These are phyloP conservation scores for Pterocles gutturalis DNA, from an alignment of 2,113 vertebrate species.

Conservation along the genomic window DNA sequence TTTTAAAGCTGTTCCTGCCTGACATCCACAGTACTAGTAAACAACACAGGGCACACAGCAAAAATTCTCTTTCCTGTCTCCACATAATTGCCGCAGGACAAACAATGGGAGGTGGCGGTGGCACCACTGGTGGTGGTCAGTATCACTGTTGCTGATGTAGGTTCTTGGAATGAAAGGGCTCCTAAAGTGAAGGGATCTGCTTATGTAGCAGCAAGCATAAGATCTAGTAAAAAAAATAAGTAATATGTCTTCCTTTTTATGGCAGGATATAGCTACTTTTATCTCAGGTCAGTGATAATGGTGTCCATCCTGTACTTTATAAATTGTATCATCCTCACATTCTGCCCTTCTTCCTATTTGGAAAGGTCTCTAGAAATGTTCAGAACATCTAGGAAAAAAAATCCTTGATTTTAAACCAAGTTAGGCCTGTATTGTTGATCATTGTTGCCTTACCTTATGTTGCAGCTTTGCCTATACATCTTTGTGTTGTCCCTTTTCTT, in stretches of 20 bases:
- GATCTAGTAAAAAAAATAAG: neutral
- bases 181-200: neutral
- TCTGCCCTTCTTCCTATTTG: neutral
- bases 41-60: neutral
- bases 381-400: neutral
- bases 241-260: neutral
- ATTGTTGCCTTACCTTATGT: neutral
- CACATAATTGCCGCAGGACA: neutral
- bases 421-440: neutral
- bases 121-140: neutral
- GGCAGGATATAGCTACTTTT: neutral
- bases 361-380: neutral
- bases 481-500: neutral
- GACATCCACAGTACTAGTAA: neutral
- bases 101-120: neutral
- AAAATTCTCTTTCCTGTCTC: neutral
- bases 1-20: neutral
- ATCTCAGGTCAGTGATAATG: neutral
- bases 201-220: neutral
- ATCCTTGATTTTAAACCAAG: neutral
- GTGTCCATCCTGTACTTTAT: neutral
- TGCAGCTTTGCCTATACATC: neutral
- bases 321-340: neutral
- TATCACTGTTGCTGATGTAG: accelerated
- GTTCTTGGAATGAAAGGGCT: neutral